A percentile compares a stretch with the other conserved stretches of the same genome.
Evolutionary conservation across 2,888 invertebrate species (phyloP).

Genomic region (Pammene aurita): DNA sequence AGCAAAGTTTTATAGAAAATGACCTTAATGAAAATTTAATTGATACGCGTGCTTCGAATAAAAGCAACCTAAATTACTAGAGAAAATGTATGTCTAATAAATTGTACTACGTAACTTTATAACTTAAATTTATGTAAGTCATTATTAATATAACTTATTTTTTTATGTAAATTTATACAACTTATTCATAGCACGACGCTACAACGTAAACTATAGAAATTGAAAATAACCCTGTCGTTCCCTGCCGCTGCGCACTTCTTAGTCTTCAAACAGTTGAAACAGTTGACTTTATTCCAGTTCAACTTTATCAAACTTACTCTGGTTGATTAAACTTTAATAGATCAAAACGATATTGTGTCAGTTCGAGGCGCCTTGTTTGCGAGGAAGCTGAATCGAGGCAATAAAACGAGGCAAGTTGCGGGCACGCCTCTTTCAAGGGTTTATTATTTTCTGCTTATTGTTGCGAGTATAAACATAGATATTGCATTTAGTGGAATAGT

Average conservation of each 20-base stretch:
- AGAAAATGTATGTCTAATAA: not conserved
- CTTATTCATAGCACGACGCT: slow-evolving; percentile 12
- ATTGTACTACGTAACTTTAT: not conserved
- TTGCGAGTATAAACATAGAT: not conserved
- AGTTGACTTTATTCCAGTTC: not conserved
- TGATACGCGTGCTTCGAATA: not conserved
- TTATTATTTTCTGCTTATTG: not conserved
- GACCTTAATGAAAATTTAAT: no score
- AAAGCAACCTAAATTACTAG: not conserved
- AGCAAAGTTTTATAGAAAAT: no score
- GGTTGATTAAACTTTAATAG: slow-evolving; percentile 22
- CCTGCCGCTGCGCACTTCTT: no score
- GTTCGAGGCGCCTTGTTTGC: slow-evolving; percentile 16
- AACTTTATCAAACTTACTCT: not conserved
- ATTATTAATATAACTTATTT: no score
- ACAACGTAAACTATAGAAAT: not conserved
- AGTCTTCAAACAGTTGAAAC: not conserved
- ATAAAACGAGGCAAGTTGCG: slow-evolving; percentile 18
- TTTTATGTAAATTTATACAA: no score
- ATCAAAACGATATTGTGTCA: slow-evolving; percentile 31
- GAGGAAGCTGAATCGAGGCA: not conserved
- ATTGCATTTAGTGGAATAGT: not conserved
- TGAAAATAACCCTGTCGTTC: not conserved
- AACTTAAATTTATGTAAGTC: not conserved
- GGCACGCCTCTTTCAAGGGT: slow-evolving; percentile 19